phyloP scores from a whole-genome alignment of 37 sponge, comb jelly and placozoan species.

The Tethya wilhelma region DNA sequence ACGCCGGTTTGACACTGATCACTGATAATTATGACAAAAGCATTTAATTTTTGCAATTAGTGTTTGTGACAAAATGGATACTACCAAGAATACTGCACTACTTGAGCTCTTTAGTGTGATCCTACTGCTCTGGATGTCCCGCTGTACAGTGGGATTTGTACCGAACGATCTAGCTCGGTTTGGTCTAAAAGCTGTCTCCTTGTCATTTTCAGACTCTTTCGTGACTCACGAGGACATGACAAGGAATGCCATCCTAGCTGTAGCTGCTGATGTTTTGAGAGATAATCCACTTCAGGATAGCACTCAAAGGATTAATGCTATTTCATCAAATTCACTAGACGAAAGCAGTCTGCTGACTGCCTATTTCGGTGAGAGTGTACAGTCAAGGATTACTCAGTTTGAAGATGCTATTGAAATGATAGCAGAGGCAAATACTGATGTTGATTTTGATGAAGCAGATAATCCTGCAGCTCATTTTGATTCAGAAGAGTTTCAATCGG shows the following conservation, averaged over 20 bases:
- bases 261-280: conserved; percentile 24
- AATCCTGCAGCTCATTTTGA: conserved; percentile 50
- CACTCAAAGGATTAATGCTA: conserved; percentile 10
- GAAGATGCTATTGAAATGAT: conserved; percentile 34
- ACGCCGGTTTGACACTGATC: too few species aligned
- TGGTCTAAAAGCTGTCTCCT: background rate
- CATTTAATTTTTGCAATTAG: too few species aligned
- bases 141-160: background rate
- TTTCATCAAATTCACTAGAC: background rate
- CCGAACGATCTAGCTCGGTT: background rate
- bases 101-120: too few species aligned
- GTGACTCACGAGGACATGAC: conserved; percentile 40
- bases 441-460: conserved; percentile 5
- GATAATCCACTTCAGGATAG: conserved; percentile 48
- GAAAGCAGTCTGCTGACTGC: conserved; percentile 27
- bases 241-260: conserved; percentile 19
- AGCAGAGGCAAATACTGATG: conserved; percentile 31
- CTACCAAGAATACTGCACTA: too few species aligned
- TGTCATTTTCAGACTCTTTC: conserved; percentile 8
- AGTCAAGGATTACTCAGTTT: background rate
- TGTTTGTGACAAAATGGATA: too few species aligned
- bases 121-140: background rate
- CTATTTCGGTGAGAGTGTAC: conserved; percentile 24
- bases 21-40: too few species aligned
- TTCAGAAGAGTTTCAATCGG: conserved; percentile 42